A percentile compares a stretch with the other conserved stretches of the same genome.
These are phyloP conservation scores for Seladonia tumulorum DNA, from an alignment of 2,888 invertebrate genomes.

Conservation along the genomic window DNA sequence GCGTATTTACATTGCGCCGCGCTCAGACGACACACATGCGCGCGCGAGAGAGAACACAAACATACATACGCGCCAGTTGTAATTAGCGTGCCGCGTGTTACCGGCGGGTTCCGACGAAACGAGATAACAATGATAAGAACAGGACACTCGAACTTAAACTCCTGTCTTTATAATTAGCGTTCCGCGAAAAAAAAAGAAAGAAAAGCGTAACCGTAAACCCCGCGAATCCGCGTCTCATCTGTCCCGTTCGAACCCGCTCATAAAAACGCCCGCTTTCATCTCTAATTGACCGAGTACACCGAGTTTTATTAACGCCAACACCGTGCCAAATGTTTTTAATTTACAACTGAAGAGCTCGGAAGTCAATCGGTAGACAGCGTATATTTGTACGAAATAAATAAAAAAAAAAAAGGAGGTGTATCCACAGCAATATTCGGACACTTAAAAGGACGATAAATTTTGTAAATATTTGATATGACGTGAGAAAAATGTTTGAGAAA, in stretches of 20 bases:
- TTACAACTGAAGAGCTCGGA: too few species aligned
- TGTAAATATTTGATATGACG: too few species aligned
- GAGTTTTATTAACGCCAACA: too few species aligned
- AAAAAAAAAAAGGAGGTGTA: too few species aligned
- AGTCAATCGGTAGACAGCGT: too few species aligned
- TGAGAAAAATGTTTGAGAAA: too few species aligned
- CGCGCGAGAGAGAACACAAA: not conserved
- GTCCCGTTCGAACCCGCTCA: not conserved
- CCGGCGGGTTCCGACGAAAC: not conserved
- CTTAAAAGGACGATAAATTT: too few species aligned
- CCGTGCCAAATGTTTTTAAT: too few species aligned
- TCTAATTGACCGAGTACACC: too few species aligned
- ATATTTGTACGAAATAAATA: too few species aligned
- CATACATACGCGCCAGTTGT: not conserved
- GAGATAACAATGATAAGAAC: not conserved
- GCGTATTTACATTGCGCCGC: slow-evolving; percentile 22
- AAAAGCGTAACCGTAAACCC: not conserved
- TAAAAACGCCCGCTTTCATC: not conserved
- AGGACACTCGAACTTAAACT: not conserved
- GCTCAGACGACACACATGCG: not conserved
- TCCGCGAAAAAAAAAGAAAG: not conserved
- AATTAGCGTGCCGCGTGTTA: not conserved
- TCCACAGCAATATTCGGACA: too few species aligned
- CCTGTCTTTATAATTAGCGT: not conserved
- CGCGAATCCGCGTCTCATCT: not conserved